A percentile compares a stretch with the other conserved stretches of the same genome.
These are phyloP conservation scores for Brachyrhaphis roseni DNA, from an alignment of 2,797 vertebrate genomes.

Conservation along the genomic window DNA sequence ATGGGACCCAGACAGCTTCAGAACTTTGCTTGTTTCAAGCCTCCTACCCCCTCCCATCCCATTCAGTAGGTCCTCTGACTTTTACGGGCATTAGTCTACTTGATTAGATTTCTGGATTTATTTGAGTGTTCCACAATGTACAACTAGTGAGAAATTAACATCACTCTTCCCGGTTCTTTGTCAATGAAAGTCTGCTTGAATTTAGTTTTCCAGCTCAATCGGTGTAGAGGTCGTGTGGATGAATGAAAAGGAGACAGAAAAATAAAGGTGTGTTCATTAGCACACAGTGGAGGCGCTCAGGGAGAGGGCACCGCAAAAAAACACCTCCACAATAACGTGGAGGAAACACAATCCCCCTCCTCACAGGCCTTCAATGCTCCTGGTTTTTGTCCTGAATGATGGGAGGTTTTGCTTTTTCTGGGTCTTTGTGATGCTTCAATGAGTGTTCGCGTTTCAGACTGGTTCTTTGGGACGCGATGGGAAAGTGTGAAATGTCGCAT, in stretches of 20 bases:
- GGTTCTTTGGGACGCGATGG: not conserved
- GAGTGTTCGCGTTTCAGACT: not conserved
- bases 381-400: not conserved
- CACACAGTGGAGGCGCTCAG: not conserved
- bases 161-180: not conserved
- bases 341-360: slow-evolving; percentile 9
- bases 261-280: slow-evolving; percentile 2
- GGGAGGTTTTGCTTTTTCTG: not conserved
- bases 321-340: not conserved
- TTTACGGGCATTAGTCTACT: not conserved
- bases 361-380: not conserved
- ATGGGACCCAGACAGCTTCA: slow-evolving; percentile 21
- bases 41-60: not conserved
- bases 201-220: not conserved
- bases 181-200: not conserved
- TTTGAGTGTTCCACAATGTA: not conserved
- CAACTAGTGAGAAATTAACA: not conserved
- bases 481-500: not conserved
- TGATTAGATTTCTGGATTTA: not conserved
- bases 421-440: not conserved
- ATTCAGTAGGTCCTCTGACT: not conserved
- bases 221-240: not conserved
- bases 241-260: slow-evolving; percentile 2
- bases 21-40: slow-evolving; percentile 1
- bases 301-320: not conserved